Evolutionary conservation across 1,140 invertebrate species (phyloP).

Genomic region (Bombus picipes): DNA sequence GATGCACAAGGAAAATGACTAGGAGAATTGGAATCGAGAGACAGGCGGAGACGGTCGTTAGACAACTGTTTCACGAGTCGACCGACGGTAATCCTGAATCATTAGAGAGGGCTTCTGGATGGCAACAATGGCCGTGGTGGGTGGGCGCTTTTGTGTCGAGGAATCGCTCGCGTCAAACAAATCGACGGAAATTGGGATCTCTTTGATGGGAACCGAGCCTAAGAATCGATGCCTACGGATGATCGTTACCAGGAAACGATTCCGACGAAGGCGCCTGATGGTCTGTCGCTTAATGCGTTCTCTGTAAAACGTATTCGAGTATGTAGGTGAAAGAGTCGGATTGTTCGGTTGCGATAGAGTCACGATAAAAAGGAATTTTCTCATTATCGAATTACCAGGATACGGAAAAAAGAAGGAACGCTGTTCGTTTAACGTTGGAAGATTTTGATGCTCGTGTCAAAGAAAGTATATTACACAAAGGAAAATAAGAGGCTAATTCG

Average conservation of each 20-base stretch:
- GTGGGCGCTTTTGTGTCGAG: slow-evolving; percentile 17
- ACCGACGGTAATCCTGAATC: slow-evolving; percentile 27
- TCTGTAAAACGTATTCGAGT: neutral
- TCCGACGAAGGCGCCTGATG: neutral
- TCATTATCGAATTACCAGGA: neutral
- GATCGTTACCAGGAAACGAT: slow-evolving; percentile 5
- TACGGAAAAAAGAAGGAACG: neutral
- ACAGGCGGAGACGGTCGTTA: slow-evolving; percentile 18
- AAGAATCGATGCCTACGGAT: neutral
- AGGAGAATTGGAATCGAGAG: neutral
- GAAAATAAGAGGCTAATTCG: neutral
- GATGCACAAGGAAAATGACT: neutral
- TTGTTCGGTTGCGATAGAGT: no score
- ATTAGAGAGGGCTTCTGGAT: slow-evolving; percentile 19
- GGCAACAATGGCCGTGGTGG: slow-evolving; percentile 27
- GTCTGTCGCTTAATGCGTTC: neutral
- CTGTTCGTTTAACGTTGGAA: neutral
- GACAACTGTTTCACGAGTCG: slow-evolving; percentile 9
- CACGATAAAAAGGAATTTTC: neutral
- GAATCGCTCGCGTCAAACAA: slow-evolving; percentile 11
- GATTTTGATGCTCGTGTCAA: neutral
- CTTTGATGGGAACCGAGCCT: neutral
- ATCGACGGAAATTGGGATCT: slow-evolving; percentile 43
- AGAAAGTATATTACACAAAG: neutral
- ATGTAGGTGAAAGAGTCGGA: neutral